Evolutionary conservation across 2,113 vertebrate genomes (phyloP), one percentile per base, ranked within the genome.

Genomic region (Colinus virginianus): DNA sequence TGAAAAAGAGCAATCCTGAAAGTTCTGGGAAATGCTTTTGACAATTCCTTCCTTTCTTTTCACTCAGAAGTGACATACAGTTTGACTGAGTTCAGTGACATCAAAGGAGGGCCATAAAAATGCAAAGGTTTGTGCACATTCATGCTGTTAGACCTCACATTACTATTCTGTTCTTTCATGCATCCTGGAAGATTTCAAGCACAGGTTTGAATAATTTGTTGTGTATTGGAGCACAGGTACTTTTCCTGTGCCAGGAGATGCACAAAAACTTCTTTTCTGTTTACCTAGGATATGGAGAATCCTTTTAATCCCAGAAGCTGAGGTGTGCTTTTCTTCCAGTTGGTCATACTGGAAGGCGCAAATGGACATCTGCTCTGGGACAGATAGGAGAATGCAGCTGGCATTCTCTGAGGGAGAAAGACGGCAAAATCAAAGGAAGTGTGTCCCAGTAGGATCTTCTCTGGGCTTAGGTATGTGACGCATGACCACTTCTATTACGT

Each of bases 101-200:
- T 75, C 13, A 7, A 46, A 58, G 46, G 22, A 28, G 36, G 48
- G 9, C 13, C 26, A 23, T 19, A 64, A 36, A 68, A 84, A 30
- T 34, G 30, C 40, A 51, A 51, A 58, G 7, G 12, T 26, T 12
- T 9, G 20, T 63, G 42, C 19, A 6, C 3, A 2, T 43, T 67
- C 22, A 8, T 80, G 56, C 17, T n/a, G 18, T 20, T 63, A 58
- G 43, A 2, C 13, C 11, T 43, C 0, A 0, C 19, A 4, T 61
- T 55, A 19, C 8, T 64, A 9, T 20, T 58, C 19, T 59, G 59
- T 7, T 63, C 19, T 26, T 64, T 67, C 34, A 28, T 9, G 4
- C 22, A 21, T 38, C 28, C n/a, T 58, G 9, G 40, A 82, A 17
- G 45, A 18, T 69, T 78, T 62, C 11, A 23, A 9, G 13, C 3